A percentile compares a stretch with the other conserved stretches of the same genome.
phyloP scores from a whole-genome alignment of 2,113 vertebrate genomes.

The Pterocles gutturalis region DNA sequence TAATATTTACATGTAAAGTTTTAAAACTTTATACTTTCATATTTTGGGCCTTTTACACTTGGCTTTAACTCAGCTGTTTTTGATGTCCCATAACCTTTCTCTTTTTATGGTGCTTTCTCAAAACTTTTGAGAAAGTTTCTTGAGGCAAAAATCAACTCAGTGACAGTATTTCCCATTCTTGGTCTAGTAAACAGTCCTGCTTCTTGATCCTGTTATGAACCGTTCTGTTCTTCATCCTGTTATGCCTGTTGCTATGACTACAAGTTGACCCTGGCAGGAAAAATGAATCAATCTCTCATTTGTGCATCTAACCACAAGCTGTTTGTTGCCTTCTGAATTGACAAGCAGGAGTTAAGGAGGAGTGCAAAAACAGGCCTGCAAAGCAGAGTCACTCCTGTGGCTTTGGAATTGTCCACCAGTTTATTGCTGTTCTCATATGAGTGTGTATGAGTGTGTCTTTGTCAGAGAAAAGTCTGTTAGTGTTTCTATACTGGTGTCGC shows the following conservation, averaged over 20 bases:
- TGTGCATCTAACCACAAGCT: conserved; percentile 24
- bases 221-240: conserved; percentile 53
- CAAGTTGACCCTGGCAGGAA: conserved; percentile 42
- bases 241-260: conserved; percentile 57
- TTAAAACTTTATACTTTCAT: neutral
- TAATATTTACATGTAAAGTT: neutral
- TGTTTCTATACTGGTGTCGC: neutral
- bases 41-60: neutral
- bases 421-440: neutral
- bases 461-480: neutral
- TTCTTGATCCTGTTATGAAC: conserved; percentile 35
- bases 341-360: neutral
- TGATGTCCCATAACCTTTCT: neutral
- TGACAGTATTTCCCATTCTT: conserved; percentile 17
- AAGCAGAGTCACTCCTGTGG: neutral
- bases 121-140: neutral
- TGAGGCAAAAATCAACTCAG: conserved; percentile 11
- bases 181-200: conserved; percentile 3
- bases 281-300: conserved; percentile 46
- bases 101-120: neutral
- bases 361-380: neutral
- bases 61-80: neutral
- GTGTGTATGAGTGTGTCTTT: neutral
- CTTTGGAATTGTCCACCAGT: neutral
- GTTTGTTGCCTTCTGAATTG: neutral